Conservation (phyloP, 2,113 vertebrate species). For the Nerophis lumbriciformis region DNA sequence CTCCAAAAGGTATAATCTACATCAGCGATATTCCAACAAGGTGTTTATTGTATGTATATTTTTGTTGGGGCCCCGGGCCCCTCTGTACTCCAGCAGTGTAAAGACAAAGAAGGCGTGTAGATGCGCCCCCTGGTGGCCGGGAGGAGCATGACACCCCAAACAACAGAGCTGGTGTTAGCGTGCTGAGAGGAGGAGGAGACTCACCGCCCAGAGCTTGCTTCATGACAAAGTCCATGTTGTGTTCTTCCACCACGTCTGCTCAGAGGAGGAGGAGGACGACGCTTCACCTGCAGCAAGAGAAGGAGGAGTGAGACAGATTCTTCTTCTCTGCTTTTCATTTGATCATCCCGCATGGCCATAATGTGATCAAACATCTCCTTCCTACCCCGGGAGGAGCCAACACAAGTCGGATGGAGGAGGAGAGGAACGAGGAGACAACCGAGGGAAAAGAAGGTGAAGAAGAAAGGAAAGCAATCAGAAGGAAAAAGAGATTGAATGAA, state of each 20-base stretch:
- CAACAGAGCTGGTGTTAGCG: not conserved
- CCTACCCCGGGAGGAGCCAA: slow-evolving; percentile 12
- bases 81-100: too few relatives aligned
- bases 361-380: slow-evolving; percentile 55
- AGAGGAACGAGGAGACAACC: too few relatives aligned
- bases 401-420: too few relatives aligned
- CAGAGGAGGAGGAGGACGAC: not conserved
- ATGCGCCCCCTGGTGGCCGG: too few relatives aligned
- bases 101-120: too few relatives aligned
- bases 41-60: too few relatives aligned
- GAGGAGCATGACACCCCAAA: not conserved
- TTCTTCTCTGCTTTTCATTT: slow-evolving; percentile 38
- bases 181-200: slow-evolving; percentile 23
- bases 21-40: too few relatives aligned
- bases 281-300: not conserved
- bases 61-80: too few relatives aligned
- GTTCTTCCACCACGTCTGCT: slow-evolving; percentile 21
- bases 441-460: too few relatives aligned
- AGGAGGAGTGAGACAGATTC: not conserved
- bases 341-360: slow-evolving; percentile 43
- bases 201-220: slow-evolving; percentile 90
- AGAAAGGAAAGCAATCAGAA: too few relatives aligned
- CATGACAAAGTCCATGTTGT: slow-evolving; percentile 89
- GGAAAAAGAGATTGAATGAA: too few relatives aligned
- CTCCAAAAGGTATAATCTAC: too few relatives aligned